Percentiles rank a stretch among this genome's conserved stretches.
Evolutionary conservation across 2,888 invertebrate species (phyloP).

Genomic region (Philereme transversata): DNA sequence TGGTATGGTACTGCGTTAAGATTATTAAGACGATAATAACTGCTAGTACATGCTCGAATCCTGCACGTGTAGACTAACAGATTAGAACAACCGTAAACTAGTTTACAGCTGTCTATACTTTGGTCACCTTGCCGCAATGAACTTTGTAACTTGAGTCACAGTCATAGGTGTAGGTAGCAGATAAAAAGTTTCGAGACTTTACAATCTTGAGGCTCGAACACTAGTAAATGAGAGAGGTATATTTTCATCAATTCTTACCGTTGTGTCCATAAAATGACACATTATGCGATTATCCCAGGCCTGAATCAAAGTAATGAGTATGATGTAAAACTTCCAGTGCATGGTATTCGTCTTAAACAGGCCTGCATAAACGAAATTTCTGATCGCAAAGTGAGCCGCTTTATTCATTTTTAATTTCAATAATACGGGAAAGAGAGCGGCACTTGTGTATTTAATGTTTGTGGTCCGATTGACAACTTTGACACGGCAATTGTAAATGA

Average conservation of each 20-base stretch:
- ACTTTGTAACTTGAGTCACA: conserved; percentile 7
- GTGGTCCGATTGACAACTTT: conserved; percentile 31
- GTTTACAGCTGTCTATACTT: conserved; percentile 3
- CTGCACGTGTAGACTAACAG: conserved; percentile 16
- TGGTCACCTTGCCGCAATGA: conserved; percentile 4
- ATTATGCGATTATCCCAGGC: conserved; percentile 50
- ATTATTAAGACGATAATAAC: neutral
- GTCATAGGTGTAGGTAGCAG: too few relatives aligned
- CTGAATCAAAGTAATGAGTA: conserved; percentile 49
- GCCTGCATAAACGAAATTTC: conserved; percentile 54
- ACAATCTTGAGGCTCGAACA: neutral
- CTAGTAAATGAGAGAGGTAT: neutral
- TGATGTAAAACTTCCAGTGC: conserved; percentile 58
- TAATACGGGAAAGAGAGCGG: conserved; percentile 27
- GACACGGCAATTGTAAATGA: conserved; percentile 21
- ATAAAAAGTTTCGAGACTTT: too few relatives aligned
- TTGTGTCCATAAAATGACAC: conserved; percentile 50
- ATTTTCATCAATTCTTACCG: conserved; percentile 48
- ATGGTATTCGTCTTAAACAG: conserved; percentile 49
- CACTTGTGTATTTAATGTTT: conserved; percentile 32
- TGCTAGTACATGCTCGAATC: neutral
- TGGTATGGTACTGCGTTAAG: too few relatives aligned
- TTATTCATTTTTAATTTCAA: conserved; percentile 46
- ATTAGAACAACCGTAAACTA: neutral
- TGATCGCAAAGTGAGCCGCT: conserved; percentile 46